These are phyloP conservation scores for Sander vitreus DNA, from an alignment of 2,113 vertebrate genomes.

Conservation along the genomic window DNA sequence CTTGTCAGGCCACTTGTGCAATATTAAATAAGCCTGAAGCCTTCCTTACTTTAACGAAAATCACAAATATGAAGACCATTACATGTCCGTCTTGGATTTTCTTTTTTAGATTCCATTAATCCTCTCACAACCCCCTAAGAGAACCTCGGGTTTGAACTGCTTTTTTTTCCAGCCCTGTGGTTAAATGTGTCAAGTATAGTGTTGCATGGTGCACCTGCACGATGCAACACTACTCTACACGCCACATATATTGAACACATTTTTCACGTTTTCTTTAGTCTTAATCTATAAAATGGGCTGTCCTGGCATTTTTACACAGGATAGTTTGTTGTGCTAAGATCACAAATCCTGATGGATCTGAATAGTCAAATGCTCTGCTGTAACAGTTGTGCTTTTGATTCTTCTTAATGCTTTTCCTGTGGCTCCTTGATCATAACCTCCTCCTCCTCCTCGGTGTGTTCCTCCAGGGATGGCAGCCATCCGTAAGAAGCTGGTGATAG, in stretches of 20 bases:
- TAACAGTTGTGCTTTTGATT: not conserved
- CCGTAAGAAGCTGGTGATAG: constrained; percentile 99
- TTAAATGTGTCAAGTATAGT: constrained; percentile 13
- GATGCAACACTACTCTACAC: not conserved
- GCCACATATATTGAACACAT: not conserved
- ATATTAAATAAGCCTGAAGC: not conserved
- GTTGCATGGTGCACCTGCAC: constrained; percentile 17
- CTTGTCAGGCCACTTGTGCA: not conserved
- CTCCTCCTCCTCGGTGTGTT: constrained; percentile 9
- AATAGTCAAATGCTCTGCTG: not conserved
- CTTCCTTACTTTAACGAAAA: not conserved
- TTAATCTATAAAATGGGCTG: not conserved
- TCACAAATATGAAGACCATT: not conserved
- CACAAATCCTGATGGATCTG: not conserved
- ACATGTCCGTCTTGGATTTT: not conserved
- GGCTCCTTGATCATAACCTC: constrained; percentile 3
- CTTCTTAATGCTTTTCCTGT: not conserved
- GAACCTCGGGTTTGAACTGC: not conserved
- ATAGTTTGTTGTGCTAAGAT: not conserved
- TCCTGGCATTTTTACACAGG: not conserved
- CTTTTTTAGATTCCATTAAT: constrained; percentile 7
- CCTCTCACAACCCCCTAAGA: not conserved
- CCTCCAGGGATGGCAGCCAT: constrained; percentile 96
- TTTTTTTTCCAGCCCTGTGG: constrained; percentile 1
- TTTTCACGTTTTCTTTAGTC: not conserved